Percentiles rank a stretch among this genome's conserved stretches.
These are phyloP conservation scores for Pogonognathellus flavescens DNA, from an alignment of 1,140 invertebrate genomes.

Conservation along the genomic window DNA sequence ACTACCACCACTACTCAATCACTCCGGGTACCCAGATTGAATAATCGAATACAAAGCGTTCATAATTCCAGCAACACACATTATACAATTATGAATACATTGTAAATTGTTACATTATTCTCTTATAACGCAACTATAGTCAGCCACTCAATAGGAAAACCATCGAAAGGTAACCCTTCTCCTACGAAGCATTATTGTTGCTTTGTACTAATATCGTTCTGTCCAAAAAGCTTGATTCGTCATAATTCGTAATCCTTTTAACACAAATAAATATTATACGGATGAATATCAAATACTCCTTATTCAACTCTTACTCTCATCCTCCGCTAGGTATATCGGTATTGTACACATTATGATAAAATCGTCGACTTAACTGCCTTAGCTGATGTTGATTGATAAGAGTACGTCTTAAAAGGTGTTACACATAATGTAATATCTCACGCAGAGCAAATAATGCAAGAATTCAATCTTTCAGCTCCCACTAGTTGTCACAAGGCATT, in stretches of 20 bases:
- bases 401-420: neutral
- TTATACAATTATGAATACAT: no score
- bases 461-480: neutral
- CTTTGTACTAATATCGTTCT: neutral
- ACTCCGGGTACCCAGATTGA: neutral
- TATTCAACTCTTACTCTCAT: neutral
- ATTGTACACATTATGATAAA: neutral
- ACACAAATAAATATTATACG: neutral
- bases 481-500: neutral
- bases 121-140: no score
- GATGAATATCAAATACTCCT: neutral
- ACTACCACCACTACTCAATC: conserved; percentile 21
- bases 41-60: neutral
- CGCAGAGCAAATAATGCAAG: neutral
- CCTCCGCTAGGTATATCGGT: no score
- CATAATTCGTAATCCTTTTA: conserved; percentile 1
- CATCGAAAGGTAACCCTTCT: no score
- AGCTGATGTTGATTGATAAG: neutral
- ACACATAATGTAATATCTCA: neutral
- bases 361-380: neutral
- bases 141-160: no score
- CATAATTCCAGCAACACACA: no score
- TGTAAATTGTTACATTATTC: no score
- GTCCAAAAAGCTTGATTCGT: neutral
- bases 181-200: no score